Evolutionary conservation across 2,888 invertebrate species (phyloP).

Genomic region (Lathronympha strigana): DNA sequence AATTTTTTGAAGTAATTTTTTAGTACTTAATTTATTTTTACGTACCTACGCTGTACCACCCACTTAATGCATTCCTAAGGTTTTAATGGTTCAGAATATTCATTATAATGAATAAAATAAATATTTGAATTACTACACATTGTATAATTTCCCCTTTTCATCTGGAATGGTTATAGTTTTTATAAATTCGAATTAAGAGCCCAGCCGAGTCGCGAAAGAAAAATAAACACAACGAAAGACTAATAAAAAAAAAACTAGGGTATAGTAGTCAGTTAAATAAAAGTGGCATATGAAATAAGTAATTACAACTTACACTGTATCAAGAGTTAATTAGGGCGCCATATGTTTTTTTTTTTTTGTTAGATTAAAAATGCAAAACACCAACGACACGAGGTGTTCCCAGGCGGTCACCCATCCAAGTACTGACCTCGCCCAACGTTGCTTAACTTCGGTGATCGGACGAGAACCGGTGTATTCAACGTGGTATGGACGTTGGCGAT

Average conservation of each 20-base stretch:
- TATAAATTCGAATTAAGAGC: no score
- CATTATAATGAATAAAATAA: constrained; percentile 74
- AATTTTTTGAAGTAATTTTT: constrained; percentile 65
- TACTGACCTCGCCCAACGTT: constrained; percentile 52
- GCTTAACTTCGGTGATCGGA: constrained; percentile 47
- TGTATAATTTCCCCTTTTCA: constrained; percentile 43
- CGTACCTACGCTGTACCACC: constrained; percentile 67
- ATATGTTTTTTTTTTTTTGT: no score
- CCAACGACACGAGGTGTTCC: constrained; percentile 48
- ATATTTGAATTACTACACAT: constrained; percentile 64
- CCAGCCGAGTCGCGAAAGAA: no score
- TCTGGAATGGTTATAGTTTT: not conserved
- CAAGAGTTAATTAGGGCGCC: no score
- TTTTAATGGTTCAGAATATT: constrained; percentile 75
- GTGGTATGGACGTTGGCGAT: constrained; percentile 45
- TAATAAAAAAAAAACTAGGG: no score
- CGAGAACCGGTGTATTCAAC: constrained; percentile 56
- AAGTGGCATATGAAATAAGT: no score
- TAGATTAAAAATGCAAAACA: no score
- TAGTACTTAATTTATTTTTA: constrained; percentile 81
- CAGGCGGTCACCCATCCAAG: constrained; percentile 53
- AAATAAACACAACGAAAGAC: no score
- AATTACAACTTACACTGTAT: no score
- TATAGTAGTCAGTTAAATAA: no score
- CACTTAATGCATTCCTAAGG: constrained; percentile 77